Evolutionary conservation across 2,113 vertebrate species (phyloP).

Genomic region (Hypomesus transpacificus): DNA sequence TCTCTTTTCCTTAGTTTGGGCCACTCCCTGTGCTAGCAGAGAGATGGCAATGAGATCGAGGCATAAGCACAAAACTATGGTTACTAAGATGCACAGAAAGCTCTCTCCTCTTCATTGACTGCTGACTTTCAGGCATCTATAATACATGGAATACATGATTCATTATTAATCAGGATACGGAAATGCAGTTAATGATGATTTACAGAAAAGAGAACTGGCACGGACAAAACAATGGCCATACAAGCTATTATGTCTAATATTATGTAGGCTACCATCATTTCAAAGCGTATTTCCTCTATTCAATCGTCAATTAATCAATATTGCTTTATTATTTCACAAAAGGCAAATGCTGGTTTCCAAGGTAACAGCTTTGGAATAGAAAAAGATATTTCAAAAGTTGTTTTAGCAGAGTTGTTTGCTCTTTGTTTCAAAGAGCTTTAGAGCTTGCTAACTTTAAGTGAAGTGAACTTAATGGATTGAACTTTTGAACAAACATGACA

Average conservation of each 20-base stretch:
- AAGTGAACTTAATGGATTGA: constrained; percentile 39
- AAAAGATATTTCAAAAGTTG: constrained; percentile 23
- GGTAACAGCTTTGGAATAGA: constrained; percentile 35
- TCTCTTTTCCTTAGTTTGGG: constrained; percentile 6
- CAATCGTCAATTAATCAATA: no score
- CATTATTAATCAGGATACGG: constrained; percentile 64
- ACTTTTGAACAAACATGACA: constrained; percentile 38
- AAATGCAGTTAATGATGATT: constrained; percentile 52
- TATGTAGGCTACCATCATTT: no score
- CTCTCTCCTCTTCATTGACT: constrained; percentile 47
- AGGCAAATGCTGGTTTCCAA: constrained; percentile 32
- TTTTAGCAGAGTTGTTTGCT: constrained; percentile 24
- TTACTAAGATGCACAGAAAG: constrained; percentile 34
- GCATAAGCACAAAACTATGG: constrained; percentile 44
- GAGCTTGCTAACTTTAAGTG: constrained; percentile 36
- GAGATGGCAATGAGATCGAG: constrained; percentile 22
- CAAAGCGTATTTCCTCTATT: constrained; percentile 19
- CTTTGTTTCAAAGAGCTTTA: constrained; percentile 42
- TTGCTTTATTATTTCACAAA: no score
- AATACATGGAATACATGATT: constrained; percentile 60
- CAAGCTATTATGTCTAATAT: not conserved
- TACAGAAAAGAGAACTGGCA: constrained; percentile 21
- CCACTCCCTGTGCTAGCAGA: constrained; percentile 12
- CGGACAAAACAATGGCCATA: not conserved
- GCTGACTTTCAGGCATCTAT: constrained; percentile 59